phyloP scores from a whole-genome alignment of 2,797 vertebrate species.

The Leuciscus waleckii region DNA sequence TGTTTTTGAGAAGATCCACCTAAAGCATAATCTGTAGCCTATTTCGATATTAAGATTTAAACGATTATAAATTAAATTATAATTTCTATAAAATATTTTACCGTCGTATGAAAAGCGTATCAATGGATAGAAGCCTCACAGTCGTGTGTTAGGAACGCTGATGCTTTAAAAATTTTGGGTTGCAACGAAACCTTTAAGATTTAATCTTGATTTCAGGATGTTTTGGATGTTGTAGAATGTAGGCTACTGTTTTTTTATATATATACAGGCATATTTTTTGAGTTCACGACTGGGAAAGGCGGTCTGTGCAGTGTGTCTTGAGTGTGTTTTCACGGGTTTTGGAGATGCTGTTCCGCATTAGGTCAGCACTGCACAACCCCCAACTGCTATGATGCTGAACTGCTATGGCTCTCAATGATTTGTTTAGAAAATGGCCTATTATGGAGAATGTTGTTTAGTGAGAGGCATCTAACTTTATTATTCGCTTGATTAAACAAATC shows the following conservation, averaged over 20 bases:
- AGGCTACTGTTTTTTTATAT: background rate
- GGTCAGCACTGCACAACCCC: constrained; percentile 38
- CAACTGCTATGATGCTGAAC: constrained; percentile 35
- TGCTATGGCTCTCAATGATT: background rate
- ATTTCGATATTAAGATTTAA: background rate
- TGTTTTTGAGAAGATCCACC: background rate
- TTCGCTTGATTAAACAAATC: constrained; percentile 38
- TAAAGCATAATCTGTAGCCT: background rate
- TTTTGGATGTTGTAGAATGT: background rate
- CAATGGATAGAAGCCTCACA: background rate
- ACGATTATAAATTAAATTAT: background rate
- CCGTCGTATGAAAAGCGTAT: background rate
- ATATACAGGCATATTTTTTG: background rate
- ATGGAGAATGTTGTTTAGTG: constrained; percentile 15
- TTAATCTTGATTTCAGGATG: background rate
- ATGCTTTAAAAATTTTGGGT: background rate
- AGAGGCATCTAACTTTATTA: constrained; percentile 38
- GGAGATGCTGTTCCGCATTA: constrained; percentile 40
- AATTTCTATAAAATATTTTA: background rate
- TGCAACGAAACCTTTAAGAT: background rate
- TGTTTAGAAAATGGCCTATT: background rate
- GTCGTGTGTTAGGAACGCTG: background rate
- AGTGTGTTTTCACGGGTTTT: constrained; percentile 25
- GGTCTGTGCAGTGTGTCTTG: background rate
- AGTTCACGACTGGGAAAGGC: background rate